A percentile compares a stretch with the other conserved stretches of the same genome.
These are phyloP conservation scores for Aramus guarauna DNA, from an alignment of 2,113 vertebrate species.

Conservation along the genomic window DNA sequence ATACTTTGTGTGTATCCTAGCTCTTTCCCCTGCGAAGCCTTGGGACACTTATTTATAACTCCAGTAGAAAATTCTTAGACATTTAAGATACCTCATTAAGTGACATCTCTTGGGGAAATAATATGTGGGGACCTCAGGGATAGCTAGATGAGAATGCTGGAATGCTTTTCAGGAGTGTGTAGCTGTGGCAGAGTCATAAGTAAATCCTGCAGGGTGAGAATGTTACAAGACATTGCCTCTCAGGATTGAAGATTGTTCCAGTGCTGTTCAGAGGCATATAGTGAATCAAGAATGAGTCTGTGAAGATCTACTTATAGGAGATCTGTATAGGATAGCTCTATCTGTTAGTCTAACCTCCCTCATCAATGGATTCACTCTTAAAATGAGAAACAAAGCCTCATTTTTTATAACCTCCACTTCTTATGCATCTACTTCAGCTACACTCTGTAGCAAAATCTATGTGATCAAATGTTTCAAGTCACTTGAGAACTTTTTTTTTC, in stretches of 20 bases:
- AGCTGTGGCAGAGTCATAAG: background rate
- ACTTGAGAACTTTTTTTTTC: background rate
- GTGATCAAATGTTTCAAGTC: background rate
- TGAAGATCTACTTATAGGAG: background rate
- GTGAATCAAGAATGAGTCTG: background rate
- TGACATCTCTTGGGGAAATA: background rate
- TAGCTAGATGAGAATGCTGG: background rate
- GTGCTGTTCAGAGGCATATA: background rate
- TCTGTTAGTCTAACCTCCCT: background rate
- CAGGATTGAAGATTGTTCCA: background rate
- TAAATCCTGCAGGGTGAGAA: background rate
- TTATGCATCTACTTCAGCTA: background rate
- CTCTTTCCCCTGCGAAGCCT: background rate
- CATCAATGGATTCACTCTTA: too few relatives aligned
- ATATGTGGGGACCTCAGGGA: background rate
- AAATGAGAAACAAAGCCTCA: background rate
- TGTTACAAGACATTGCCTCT: background rate
- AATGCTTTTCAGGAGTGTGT: background rate
- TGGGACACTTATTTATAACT: background rate
- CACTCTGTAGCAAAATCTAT: background rate
- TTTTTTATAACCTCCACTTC: background rate
- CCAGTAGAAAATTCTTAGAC: background rate
- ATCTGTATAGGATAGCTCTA: background rate
- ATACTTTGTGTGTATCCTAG: background rate
- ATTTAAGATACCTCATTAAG: background rate